Conservation (phyloP, 2,888 invertebrate species). For the Hyppa rectilinea region DNA sequence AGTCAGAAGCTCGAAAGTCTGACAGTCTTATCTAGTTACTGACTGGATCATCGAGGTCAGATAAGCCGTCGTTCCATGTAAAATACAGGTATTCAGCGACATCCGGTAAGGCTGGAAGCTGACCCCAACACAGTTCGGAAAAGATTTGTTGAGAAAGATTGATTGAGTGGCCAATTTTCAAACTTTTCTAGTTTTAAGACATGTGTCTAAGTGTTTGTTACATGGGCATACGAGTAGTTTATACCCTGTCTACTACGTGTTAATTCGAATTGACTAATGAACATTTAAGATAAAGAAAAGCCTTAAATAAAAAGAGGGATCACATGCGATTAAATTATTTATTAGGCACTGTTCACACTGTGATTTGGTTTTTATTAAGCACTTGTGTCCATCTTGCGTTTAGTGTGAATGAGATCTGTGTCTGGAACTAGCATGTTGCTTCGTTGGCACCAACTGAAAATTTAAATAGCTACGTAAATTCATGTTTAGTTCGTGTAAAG, state of each 20-base stretch:
- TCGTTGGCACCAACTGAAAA: slow-evolving; percentile 22
- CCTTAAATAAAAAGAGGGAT: no score
- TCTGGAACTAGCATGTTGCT: slow-evolving; percentile 47
- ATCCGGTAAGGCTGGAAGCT: no score
- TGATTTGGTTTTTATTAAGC: not conserved
- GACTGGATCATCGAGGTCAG: no score
- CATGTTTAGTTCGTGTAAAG: no score
- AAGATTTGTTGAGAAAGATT: no score
- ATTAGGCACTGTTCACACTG: slow-evolving; percentile 45
- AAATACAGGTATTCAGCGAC: no score
- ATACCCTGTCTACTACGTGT: not conserved
- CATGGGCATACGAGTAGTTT: not conserved
- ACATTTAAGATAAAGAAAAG: not conserved
- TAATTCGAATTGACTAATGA: not conserved
- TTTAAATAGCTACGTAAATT: no score
- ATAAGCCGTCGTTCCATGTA: no score
- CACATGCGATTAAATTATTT: not conserved
- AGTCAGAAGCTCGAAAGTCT: no score
- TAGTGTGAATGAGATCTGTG: slow-evolving; percentile 43
- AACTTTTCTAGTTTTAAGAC: slow-evolving; percentile 1
- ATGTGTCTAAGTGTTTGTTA: not conserved
- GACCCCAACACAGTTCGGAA: no score
- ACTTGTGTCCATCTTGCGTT: not conserved
- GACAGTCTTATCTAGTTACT: no score
- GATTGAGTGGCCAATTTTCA: no score